Base-by-base conservation (phyloP, 2,888 invertebrate genomes). In the Acholoe squamosa region DNA sequence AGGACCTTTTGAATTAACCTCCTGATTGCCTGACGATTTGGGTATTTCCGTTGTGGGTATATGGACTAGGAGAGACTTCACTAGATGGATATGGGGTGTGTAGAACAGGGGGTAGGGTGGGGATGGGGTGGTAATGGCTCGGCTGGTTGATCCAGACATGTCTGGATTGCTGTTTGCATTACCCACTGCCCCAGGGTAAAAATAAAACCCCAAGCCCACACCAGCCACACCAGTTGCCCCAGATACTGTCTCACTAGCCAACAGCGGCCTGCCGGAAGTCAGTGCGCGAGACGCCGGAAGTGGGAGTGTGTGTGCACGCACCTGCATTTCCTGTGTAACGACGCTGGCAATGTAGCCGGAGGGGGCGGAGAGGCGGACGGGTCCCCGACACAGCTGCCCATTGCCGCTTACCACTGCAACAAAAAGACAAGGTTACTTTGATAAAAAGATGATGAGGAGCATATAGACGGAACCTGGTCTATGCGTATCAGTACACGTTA, bases 261-360 rank as follows among this genome's bases (percentile, higher is more conserved):
- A 61, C 22, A 61, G 61, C 61, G 43, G 43, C 43, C 43, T 10
- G 10, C 43, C 43, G 76, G 76, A 76, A 76, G 76, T n/a, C 76
- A n/a, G 31, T 5, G 76, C 76, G 31, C 0, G 31, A 19, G 76
- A 76, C 76, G 16, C 76, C 76, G 76, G 76, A 76, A 76, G 76
- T 25, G n/a, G 25, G 19, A 16, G 16, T 54, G 25, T 86, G 86
- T 86, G 54, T 22, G 54, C 86, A 86, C 86, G 25, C 54, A 86
- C 86, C 86, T 86, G 86, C 52, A 56, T 61, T 56, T 89, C 61
- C 67, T 89, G 61, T 14, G 89, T 89, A 61, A 89, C 89, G 61
- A 67, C 67, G 33, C 89, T 89, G 61, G 89, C 56, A 10, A 89
- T 89, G 67, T 61, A 89, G 67, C 89, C 89, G 19, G 67, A 56